Conservation (phyloP, 2,113 vertebrate species). For the Limnothrissa miodon region DNA sequence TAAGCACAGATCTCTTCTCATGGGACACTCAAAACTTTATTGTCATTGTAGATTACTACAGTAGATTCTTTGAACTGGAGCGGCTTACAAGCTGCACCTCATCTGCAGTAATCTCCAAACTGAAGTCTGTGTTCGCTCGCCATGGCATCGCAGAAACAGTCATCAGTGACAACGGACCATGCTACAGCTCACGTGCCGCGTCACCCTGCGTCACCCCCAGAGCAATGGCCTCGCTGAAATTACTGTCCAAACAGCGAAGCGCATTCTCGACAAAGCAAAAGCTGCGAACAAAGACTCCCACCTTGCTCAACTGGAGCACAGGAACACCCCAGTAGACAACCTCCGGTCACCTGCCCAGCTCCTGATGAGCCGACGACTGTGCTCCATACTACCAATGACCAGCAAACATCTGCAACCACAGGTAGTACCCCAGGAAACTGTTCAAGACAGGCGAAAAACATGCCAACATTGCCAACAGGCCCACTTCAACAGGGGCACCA, state of each 20-base stretch:
- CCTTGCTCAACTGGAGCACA: constrained; percentile 20
- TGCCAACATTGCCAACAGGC: not conserved
- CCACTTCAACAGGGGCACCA: not conserved
- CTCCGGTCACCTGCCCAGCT: constrained; percentile 35
- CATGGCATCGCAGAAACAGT: not conserved
- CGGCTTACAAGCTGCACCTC: not conserved
- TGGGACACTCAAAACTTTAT: constrained; percentile 35
- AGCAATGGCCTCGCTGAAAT: too few species aligned
- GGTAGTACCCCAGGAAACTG: not conserved
- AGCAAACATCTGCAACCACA: constrained; percentile 24
- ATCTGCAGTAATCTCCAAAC: not conserved
- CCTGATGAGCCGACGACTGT: constrained; percentile 24
- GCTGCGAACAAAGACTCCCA: too few species aligned
- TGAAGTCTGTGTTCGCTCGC: not conserved
- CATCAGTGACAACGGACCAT: not conserved
- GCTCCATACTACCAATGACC: constrained; percentile 28
- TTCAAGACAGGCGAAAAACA: not conserved
- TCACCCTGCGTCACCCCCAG: not conserved
- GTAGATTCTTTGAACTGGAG: constrained; percentile 19
- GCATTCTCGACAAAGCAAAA: too few species aligned
- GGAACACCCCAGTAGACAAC: constrained; percentile 28
- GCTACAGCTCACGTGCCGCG: not conserved
- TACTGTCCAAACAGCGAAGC: too few species aligned
- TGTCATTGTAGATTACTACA: constrained; percentile 28
- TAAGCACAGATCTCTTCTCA: constrained; percentile 35